Evolutionary conservation across 2,888 invertebrate species (phyloP), one percentile per base, ranked within the genome.

Genomic region (Agrochola circellaris): DNA sequence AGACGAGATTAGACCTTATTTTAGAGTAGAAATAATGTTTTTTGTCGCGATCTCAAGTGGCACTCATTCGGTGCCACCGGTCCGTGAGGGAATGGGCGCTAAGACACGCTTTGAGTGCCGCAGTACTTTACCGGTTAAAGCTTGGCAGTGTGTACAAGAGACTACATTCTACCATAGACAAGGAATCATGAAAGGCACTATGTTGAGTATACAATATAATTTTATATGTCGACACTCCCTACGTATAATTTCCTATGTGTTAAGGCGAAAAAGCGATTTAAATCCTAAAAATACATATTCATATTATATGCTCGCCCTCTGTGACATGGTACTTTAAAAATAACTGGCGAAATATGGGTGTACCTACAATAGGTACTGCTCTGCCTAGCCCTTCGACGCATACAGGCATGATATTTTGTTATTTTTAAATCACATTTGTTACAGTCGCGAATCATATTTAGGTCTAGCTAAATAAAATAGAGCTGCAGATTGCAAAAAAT

Each of bases 121-220:
- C n/a, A n/a, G n/a, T n/a, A n/a, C n/a, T n/a, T n/a, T n/a, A n/a
- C n/a, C n/a, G n/a, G n/a, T n/a, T n/a, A n/a, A n/a, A 80, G 66
- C 8, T 76, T 76, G 69, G 82, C 82, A 82, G 77, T 76, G 54
- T 26, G 11, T 20, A 26, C 2, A 60, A 48, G 11, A 42, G 0
- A 54, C 13, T 61, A 9, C 9, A 54, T n/a, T 34, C 26, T 65
- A 78, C 54, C 72, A 68, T 73, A 79, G 58, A 78, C 48, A 62
- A 69, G 42, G 9, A 67, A 7, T 67, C 64, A 38, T 15, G 42
- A 75, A 80, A 80, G 80, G 80, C 80, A 80, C 80, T 81, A 81
- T 65, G 45, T 70, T 60, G 64, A 69, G 60, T 79, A 45, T 74
- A 73, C 51, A 54, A n/a, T 73, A 75, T 58, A 58, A n/a, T 45